Evolutionary conservation across 2,797 vertebrate species (phyloP), one percentile per base, ranked within the genome.

Genomic region (Onychomys torridus): DNA sequence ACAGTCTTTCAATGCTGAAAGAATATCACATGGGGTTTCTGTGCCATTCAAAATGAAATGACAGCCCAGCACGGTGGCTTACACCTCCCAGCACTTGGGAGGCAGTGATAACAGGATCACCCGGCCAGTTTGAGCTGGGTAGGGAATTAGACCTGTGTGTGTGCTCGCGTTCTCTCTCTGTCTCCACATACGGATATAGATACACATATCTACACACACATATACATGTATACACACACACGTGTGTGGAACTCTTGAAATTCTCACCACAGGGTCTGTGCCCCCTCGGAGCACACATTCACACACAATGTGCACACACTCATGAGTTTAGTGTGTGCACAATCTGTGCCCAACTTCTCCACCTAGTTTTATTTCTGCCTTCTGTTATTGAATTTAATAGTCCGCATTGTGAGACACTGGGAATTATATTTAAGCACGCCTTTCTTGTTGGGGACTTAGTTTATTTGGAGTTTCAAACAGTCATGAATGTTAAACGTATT

Each of bases 371-470:
- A 71, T 21, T 21, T 65, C n/a, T 55, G 86, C 73, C 57, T 87
- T 67, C 61, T 55, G 49, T 83, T 71, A 77, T 89, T 92, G 63
- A 71, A 73, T 52, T 59, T 71, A 92, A 69, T 11, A 34, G 63
- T 69, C 32, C 25, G 43, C 25, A 40, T 40, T 67, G 12, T 86
- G 43, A 49, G 21, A 59, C 34, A n/a, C 67, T 40, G 55, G 32
- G 71, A 76, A 71, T 55, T 93, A 14, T 61, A 75, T 84, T 93
- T 57, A 65, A 65, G 89, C 11, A 23, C 61, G 4, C 11, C 29
- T 88, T 43, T 93, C 40, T 92, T 71, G n/a, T 77, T 90, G 57
- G 17, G 71, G 65, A 87, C 85, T 86, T 86, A 95, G 61, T 65
- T 89, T 46, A 73, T 43, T 43, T 69, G 23, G 16, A 84, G 14